Conservation (phyloP, 2,888 invertebrate genomes). For the Timema podura region DNA sequence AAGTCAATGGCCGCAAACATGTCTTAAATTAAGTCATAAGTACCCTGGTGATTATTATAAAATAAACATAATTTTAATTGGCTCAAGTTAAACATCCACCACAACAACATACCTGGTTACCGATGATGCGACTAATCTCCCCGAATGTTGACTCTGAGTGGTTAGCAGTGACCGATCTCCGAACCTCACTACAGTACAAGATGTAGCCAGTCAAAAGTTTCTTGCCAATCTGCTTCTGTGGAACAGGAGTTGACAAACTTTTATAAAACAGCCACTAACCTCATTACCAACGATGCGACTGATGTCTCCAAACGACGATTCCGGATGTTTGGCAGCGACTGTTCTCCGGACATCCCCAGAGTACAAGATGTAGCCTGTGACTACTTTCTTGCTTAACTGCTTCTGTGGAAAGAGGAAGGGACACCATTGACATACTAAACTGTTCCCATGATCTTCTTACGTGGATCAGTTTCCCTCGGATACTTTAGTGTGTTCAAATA, state of each 20-base stretch:
- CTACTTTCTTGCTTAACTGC: constrained; percentile 60
- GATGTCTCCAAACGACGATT: constrained; percentile 86
- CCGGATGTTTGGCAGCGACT: constrained; percentile 91
- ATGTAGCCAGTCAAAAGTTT: constrained; percentile 95
- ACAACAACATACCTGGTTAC: constrained; percentile 55
- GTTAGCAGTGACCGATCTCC: constrained; percentile 86
- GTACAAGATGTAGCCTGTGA: constrained; percentile 96
- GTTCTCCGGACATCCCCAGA: constrained; percentile 93
- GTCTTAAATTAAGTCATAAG: too few species aligned
- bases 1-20: too few species aligned
- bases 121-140: constrained; percentile 69
- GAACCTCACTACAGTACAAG: constrained; percentile 92
- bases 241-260: too few species aligned
- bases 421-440: too few species aligned
- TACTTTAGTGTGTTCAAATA: too few species aligned
- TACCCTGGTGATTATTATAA: too few species aligned
- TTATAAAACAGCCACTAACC: constrained; percentile 45
- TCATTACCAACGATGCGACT: constrained; percentile 68
- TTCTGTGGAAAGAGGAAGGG: too few species aligned
- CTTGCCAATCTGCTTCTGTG: constrained; percentile 53
- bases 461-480: too few species aligned
- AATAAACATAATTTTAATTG: too few species aligned
- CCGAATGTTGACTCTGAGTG: constrained; percentile 95
- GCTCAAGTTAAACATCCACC: too few species aligned
- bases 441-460: too few species aligned